Percentiles rank a stretch among this genome's conserved stretches.
Conservation (phyloP, 92 coral and sea anemone species). For the Blastomussa wellsi region DNA sequence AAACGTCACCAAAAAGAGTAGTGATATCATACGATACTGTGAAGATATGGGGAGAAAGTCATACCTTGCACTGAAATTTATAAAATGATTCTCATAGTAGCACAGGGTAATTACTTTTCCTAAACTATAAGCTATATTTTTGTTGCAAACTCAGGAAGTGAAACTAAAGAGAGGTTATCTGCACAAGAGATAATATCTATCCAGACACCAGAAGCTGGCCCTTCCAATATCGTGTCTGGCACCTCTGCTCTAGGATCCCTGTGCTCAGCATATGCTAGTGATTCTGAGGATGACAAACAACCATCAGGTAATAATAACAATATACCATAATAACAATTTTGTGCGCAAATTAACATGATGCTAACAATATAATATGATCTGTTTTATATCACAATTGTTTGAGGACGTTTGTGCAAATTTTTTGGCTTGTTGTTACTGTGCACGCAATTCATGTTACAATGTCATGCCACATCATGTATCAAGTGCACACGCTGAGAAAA, state of each 20-base stretch:
- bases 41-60: too few species aligned
- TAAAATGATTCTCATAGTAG: background rate
- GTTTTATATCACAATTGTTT: too few species aligned
- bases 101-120: background rate
- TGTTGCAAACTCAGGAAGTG: background rate
- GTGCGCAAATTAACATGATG: too few species aligned
- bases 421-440: too few species aligned
- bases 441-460: too few species aligned
- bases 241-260: conserved; percentile 22
- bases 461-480: too few species aligned
- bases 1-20: too few species aligned
- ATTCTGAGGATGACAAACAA: conserved; percentile 21
- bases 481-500: too few species aligned
- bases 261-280: conserved; percentile 43
- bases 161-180: background rate
- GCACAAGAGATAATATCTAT: background rate
- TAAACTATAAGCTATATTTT: background rate
- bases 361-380: too few species aligned
- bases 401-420: too few species aligned
- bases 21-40: too few species aligned
- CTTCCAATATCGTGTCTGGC: background rate
- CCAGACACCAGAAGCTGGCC: background rate
- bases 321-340: too few species aligned
- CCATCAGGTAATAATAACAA: conserved; percentile 4
- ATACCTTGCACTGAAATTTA: background rate